Base-by-base conservation (phyloP, 1,140 invertebrate genomes). In the Cardiocondyla obscurior region DNA sequence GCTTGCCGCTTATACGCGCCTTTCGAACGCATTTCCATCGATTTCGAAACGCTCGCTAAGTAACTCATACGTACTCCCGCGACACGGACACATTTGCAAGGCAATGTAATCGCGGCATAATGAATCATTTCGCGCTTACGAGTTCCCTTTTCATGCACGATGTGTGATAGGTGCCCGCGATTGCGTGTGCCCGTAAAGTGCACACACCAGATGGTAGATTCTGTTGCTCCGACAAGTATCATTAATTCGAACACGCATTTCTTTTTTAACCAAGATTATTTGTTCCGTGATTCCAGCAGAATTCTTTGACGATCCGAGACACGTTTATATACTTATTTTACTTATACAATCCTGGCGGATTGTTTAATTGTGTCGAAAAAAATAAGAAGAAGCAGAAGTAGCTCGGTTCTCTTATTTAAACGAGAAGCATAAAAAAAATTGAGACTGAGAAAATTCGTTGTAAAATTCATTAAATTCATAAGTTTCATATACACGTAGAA, bases 71-170 rank as follows among this genome's bases (percentile, higher is more conserved):
- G 7, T 4, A 10, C 12, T 62, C 19, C 5, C 7, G n/a, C 46
- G 33, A 39, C 22, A 33, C n/a, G 33, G 25, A 16, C 22, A 36
- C 46, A 69, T 79, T 69, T 39, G 25, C 46, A n/a, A 67, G 60
- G 62, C 36, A 19, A 67, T 12, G n/a, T 42, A 53, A 67, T 46
- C 74, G 33, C 62, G 7, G 22, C 42, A 53, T 79, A 79, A 79
- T 79, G 74, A 67, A 79, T 69, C 74, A 79, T 79, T 79, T 79
- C 22, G 36, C 62, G 46, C 30, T 67, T 33, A 67, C 33, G 46
- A 36, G 36, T 42, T 39, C 36, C 53, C 74, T 42, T 79, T 79
- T 79, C 60, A 77, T 53, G 33, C 33, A 12, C 22, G 46, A 67
- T 16, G 60, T 44, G 44, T 14, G 57, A 69, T 53, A 69, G 36